A percentile compares a stretch with the other conserved stretches of the same genome.
Evolutionary conservation across 2,888 invertebrate genomes (phyloP).

Genomic region (Leptinotarsa rubiginosa): DNA sequence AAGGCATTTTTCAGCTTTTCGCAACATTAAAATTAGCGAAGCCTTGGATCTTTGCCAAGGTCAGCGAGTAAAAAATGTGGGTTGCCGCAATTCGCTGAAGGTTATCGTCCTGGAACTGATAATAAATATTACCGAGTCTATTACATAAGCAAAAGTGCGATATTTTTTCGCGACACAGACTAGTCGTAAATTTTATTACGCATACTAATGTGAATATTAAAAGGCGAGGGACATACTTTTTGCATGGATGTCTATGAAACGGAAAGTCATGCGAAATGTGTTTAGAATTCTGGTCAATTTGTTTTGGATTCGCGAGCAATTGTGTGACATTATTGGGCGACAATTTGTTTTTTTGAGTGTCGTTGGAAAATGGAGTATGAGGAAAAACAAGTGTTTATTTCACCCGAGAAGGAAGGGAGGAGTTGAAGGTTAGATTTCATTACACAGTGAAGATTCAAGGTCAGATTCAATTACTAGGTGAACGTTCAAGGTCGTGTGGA

Average conservation of each 20-base stretch:
- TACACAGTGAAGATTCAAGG: too few species aligned
- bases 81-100: conserved; percentile 36
- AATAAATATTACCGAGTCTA: conserved; percentile 33
- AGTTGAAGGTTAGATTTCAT: too few species aligned
- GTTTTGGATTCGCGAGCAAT: neutral
- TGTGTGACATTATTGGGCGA: neutral
- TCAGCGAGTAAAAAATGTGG: conserved; percentile 38
- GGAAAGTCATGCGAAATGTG: conserved; percentile 19
- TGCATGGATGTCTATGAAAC: conserved; percentile 20
- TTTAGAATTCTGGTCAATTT: neutral
- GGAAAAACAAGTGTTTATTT: too few species aligned
- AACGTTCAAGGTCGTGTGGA: too few species aligned
- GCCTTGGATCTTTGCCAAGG: conserved; percentile 42
- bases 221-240: conserved; percentile 20
- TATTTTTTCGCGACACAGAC: conserved; percentile 27
- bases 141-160: conserved; percentile 37
- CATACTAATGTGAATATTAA: conserved; percentile 29
- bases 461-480: too few species aligned
- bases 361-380: too few species aligned
- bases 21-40: conserved; percentile 25
- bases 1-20: neutral
- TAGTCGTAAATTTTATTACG: conserved; percentile 27
- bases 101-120: conserved; percentile 36
- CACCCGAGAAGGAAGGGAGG: too few species aligned
- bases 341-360: too few species aligned